These are phyloP conservation scores for Dugesia japonica DNA, from an alignment of 2,888 invertebrate genomes.

Conservation along the genomic window DNA sequence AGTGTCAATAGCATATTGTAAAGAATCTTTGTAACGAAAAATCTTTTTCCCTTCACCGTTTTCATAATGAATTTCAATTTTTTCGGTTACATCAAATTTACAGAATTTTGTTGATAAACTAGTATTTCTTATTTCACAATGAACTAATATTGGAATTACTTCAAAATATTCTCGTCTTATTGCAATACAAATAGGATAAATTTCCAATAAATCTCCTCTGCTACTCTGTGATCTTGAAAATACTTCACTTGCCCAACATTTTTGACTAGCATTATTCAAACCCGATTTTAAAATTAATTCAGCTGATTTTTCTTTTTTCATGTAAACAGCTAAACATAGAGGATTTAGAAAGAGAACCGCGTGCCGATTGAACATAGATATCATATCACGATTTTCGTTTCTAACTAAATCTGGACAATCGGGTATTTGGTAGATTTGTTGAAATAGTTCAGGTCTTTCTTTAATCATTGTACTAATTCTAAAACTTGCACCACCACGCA, in stretches of 20 bases:
- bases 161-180: slow-evolving; percentile 30
- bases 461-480: slow-evolving; percentile 25
- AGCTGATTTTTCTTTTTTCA: slow-evolving; percentile 29
- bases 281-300: slow-evolving; percentile 29
- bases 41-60: slow-evolving; percentile 22
- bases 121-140: background rate
- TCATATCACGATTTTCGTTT: slow-evolving; percentile 20
- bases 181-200: slow-evolving; percentile 28
- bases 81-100: background rate
- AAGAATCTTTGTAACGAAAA: background rate
- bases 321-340: slow-evolving; percentile 29
- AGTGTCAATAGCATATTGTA: slow-evolving; percentile 29
- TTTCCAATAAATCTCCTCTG: slow-evolving; percentile 26
- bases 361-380: slow-evolving; percentile 17
- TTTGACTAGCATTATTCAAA: slow-evolving; percentile 25
- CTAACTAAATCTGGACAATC: slow-evolving; percentile 16
- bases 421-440: slow-evolving; percentile 27
- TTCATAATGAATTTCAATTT: slow-evolving; percentile 21
- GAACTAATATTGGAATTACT: slow-evolving; percentile 11
- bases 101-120: background rate
- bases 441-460: slow-evolving; percentile 27
- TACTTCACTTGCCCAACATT: slow-evolving; percentile 28
- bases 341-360: slow-evolving; percentile 28
- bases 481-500: slow-evolving; percentile 20
- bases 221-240: slow-evolving; percentile 22